Evolutionary conservation across 2,797 vertebrate species (phyloP).

Genomic region (Anomalospiza imberbis): DNA sequence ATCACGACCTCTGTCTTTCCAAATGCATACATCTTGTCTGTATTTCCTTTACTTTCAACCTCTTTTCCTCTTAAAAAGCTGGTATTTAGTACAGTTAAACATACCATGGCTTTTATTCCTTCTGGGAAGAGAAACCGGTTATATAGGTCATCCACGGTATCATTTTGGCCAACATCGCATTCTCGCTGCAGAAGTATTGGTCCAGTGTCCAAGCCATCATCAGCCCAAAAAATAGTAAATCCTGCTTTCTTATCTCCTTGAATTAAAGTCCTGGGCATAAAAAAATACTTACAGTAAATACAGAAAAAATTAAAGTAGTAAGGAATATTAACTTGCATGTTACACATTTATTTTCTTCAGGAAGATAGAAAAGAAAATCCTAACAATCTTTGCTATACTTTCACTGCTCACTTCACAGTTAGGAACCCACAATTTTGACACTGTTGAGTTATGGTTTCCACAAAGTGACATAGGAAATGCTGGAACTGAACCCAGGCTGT

Average conservation of each 20-base stretch:
- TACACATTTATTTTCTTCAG: neutral
- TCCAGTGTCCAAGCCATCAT: conserved; percentile 96
- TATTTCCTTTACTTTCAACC: neutral
- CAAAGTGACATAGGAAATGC: neutral
- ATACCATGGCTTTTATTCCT: conserved; percentile 95
- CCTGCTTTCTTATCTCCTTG: conserved; percentile 92
- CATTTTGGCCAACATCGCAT: conserved; percentile 85
- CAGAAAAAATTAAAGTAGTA: neutral
- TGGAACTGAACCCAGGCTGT: neutral
- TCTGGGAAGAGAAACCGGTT: conserved; percentile 97
- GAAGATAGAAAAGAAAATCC: neutral
- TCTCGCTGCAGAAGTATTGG: conserved; percentile 91
- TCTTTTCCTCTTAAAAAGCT: neutral
- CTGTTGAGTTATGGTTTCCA: neutral
- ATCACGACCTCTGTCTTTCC: neutral
- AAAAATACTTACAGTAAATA: neutral
- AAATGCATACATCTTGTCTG: neutral
- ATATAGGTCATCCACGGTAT: conserved; percentile 93
- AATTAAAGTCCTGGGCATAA: conserved; percentile 88
- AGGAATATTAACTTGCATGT: neutral
- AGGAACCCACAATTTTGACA: neutral
- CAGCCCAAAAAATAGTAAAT: conserved; percentile 96
- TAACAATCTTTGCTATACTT: neutral
- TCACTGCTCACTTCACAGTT: neutral
- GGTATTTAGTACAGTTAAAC: conserved; percentile 3